Evolutionary conservation across 2,113 vertebrate genomes (phyloP).

Genomic region (Symphodus melops): DNA sequence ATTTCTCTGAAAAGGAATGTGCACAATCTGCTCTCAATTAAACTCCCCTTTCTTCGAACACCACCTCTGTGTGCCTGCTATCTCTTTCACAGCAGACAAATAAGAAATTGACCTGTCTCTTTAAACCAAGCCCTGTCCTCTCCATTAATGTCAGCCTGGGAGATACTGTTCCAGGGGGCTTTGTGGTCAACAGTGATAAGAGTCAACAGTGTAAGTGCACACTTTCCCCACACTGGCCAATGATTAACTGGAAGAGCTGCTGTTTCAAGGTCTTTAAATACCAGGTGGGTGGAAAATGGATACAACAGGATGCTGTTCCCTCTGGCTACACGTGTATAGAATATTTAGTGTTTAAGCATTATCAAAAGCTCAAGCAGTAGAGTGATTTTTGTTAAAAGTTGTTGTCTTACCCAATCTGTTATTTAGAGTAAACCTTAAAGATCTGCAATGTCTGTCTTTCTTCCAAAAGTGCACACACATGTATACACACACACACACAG

Average conservation of each 20-base stretch:
- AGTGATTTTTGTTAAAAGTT: not conserved
- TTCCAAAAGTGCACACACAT: conserved; percentile 1
- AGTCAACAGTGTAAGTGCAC: conserved; percentile 77
- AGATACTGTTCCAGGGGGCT: conserved; percentile 71
- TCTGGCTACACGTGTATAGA: conserved; percentile 24
- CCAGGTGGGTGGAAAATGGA: conserved; percentile 49
- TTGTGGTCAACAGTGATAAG: conserved; percentile 83
- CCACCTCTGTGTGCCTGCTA: conserved; percentile 10
- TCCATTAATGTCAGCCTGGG: conserved; percentile 76
- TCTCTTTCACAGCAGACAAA: conserved; percentile 56
- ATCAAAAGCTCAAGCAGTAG: not conserved
- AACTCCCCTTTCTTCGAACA: conserved; percentile 44
- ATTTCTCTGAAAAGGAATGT: conserved; percentile 7
- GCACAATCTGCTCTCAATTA: conserved; percentile 58
- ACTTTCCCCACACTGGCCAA: conserved; percentile 78
- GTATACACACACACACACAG: not conserved
- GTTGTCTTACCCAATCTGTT: not conserved
- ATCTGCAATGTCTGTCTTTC: not conserved
- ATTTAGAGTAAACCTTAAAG: not conserved
- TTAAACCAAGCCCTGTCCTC: conserved; percentile 65
- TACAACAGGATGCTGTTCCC: conserved; percentile 36
- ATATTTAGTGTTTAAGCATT: not conserved
- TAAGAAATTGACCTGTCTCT: conserved; percentile 72
- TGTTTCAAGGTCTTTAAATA: conserved; percentile 78
- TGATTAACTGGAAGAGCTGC: conserved; percentile 80